Evolutionary conservation across 2,888 invertebrate genomes (phyloP).

Genomic region (Synanthedon formicaeformis): DNA sequence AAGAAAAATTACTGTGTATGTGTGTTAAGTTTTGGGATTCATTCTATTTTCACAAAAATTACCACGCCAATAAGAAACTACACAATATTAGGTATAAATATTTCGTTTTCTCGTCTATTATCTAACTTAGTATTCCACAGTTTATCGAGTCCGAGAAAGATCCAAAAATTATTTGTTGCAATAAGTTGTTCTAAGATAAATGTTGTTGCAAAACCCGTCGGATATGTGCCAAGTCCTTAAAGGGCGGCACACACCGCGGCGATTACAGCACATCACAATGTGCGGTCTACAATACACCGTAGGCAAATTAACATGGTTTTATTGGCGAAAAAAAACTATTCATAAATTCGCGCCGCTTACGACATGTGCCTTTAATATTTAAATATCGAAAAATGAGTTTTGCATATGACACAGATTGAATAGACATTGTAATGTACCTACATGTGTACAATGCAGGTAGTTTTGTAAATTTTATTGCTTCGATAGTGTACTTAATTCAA

Average conservation of each 20-base stretch:
- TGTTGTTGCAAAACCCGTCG: too few species aligned
- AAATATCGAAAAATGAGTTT: conserved; percentile 65
- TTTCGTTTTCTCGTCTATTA: too few species aligned
- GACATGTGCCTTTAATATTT: conserved; percentile 55
- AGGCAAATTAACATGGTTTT: conserved; percentile 68
- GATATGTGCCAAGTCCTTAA: conserved; percentile 52
- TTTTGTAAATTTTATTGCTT: conserved; percentile 33
- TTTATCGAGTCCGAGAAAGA: too few species aligned
- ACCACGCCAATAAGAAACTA: too few species aligned
- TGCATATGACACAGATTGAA: conserved; percentile 48
- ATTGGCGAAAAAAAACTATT: conserved; percentile 57
- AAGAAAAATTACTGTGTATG: too few species aligned
- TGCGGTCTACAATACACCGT: conserved; percentile 56
- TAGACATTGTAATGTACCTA: conserved; percentile 40
- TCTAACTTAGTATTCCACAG: too few species aligned
- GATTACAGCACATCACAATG: conserved; percentile 36
- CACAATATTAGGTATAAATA: too few species aligned
- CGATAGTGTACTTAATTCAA: conserved; percentile 37
- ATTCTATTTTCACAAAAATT: too few species aligned
- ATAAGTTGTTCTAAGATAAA: too few species aligned
- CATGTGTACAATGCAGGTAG: conserved; percentile 52
- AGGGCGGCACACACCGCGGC: conserved; percentile 19
- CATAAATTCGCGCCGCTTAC: conserved; percentile 49
- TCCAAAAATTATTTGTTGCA: too few species aligned
- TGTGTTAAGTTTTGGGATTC: too few species aligned